phyloP scores from a whole-genome alignment of 1,140 invertebrate species.

The Stegodyphus mimosarum region DNA sequence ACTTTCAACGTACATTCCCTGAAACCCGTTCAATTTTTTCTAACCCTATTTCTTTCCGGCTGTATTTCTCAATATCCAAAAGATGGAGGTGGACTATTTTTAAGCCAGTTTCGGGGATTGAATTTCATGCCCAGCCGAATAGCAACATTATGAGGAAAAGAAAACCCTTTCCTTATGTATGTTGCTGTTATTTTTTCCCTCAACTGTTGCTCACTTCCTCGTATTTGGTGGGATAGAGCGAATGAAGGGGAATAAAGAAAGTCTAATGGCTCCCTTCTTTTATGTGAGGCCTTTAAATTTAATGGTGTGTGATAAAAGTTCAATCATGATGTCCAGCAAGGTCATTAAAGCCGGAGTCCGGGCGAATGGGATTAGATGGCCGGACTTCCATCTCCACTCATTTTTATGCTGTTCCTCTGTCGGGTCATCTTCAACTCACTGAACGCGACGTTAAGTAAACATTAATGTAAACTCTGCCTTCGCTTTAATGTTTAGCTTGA shows the following conservation, averaged over 20 bases:
- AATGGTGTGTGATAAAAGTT: conserved; percentile 59
- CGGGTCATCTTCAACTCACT: neutral
- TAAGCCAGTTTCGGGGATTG: conserved; percentile 48
- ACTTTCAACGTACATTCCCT: no score
- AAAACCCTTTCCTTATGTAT: conserved; percentile 27
- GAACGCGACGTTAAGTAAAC: no score
- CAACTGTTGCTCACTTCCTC: conserved; percentile 44
- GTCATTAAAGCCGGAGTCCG: conserved; percentile 48
- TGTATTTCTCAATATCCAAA: conserved; percentile 22
- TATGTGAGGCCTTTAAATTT: conserved; percentile 59
- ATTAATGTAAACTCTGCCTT: no score
- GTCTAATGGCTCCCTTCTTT: conserved; percentile 14
- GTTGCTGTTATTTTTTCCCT: conserved; percentile 6
- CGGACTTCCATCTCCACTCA: conserved; percentile 19
- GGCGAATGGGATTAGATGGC: conserved; percentile 42
- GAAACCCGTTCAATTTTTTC: no score
- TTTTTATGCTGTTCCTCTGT: conserved; percentile 28
- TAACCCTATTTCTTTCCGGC: no score
- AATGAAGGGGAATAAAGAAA: conserved; percentile 16
- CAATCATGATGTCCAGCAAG: conserved; percentile 59
- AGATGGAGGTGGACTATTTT: neutral
- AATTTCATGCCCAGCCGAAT: conserved; percentile 54
- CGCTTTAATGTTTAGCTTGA: no score
- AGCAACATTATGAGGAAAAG: conserved; percentile 32
- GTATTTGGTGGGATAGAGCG: conserved; percentile 18